Conservation (phyloP, 1,140 invertebrate genomes). For the Tenebrio molitor region DNA sequence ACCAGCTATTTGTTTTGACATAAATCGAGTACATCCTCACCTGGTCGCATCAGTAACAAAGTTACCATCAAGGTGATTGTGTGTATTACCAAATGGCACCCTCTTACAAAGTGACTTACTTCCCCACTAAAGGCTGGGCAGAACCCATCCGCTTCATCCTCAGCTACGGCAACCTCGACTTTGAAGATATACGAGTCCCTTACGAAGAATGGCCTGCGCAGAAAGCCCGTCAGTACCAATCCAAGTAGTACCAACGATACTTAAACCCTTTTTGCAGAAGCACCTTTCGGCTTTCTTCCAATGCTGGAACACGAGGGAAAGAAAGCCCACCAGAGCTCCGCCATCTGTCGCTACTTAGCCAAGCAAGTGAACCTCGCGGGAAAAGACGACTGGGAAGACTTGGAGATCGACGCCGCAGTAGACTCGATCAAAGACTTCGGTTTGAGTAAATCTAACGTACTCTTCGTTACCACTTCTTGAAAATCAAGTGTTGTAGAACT, state of each 20-base stretch:
- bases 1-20: too few relatives aligned
- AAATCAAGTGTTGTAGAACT: background rate
- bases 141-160: conserved; percentile 80
- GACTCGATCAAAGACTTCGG: conserved; percentile 72
- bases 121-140: conserved; percentile 74
- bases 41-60: conserved; percentile 70
- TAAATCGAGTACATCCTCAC: too few relatives aligned
- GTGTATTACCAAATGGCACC: conserved; percentile 59
- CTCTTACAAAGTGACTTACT: conserved; percentile 73
- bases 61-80: background rate
- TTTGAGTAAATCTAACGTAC: conserved; percentile 38
- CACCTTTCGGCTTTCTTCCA: conserved; percentile 82
- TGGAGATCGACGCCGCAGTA: conserved; percentile 74
- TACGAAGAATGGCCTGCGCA: conserved; percentile 71
- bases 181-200: conserved; percentile 71
- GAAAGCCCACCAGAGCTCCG: conserved; percentile 75
- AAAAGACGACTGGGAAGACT: conserved; percentile 74
- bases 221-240: conserved; percentile 66
- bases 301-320: conserved; percentile 80
- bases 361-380: conserved; percentile 75
- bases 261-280: conserved; percentile 66
- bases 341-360: conserved; percentile 68
- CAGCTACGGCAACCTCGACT: conserved; percentile 68
- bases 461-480: background rate
- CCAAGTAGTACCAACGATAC: background rate